phyloP scores from a whole-genome alignment of 2,888 invertebrate genomes.

The Rhingia rostrata region DNA sequence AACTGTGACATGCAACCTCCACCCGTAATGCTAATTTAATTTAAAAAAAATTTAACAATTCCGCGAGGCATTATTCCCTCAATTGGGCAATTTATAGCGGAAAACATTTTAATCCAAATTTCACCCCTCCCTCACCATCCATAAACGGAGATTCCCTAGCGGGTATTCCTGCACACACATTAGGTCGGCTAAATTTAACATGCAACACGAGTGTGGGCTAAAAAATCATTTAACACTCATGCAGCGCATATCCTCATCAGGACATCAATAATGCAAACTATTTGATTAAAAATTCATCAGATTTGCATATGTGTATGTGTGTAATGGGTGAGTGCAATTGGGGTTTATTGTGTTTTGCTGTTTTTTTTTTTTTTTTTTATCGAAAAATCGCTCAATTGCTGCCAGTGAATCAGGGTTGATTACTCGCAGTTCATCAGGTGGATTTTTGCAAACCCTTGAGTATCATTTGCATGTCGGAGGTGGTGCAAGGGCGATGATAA shows the following conservation, averaged over 20 bases:
- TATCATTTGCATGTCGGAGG: slow-evolving; percentile 27
- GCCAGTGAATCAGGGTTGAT: slow-evolving; percentile 57
- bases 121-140: neutral
- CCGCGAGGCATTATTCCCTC: slow-evolving; percentile 40
- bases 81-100: slow-evolving; percentile 17
- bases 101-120: slow-evolving; percentile 47
- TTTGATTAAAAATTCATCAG: slow-evolving; percentile 76
- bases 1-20: neutral
- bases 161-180: slow-evolving; percentile 35
- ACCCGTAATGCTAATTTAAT: slow-evolving; percentile 29
- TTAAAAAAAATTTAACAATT: slow-evolving; percentile 38
- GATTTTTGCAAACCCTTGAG: slow-evolving; percentile 46
- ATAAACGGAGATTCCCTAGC: slow-evolving; percentile 29
- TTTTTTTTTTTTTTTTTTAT: no score
- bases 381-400: slow-evolving; percentile 52
- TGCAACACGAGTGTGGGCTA: slow-evolving; percentile 11
- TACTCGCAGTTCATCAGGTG: slow-evolving; percentile 60
- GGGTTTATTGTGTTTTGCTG: neutral
- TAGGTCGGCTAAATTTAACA: slow-evolving; percentile 16
- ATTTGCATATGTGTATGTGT: slow-evolving; percentile 69
- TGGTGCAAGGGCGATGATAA: neutral
- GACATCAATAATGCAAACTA: slow-evolving; percentile 76
- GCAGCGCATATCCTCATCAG: slow-evolving; percentile 26
- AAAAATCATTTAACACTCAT: slow-evolving; percentile 64
- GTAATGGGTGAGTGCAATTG: slow-evolving; percentile 9